These are phyloP conservation scores for Calephelis nemesis DNA, from an alignment of 1,140 invertebrate genomes.

Conservation along the genomic window DNA sequence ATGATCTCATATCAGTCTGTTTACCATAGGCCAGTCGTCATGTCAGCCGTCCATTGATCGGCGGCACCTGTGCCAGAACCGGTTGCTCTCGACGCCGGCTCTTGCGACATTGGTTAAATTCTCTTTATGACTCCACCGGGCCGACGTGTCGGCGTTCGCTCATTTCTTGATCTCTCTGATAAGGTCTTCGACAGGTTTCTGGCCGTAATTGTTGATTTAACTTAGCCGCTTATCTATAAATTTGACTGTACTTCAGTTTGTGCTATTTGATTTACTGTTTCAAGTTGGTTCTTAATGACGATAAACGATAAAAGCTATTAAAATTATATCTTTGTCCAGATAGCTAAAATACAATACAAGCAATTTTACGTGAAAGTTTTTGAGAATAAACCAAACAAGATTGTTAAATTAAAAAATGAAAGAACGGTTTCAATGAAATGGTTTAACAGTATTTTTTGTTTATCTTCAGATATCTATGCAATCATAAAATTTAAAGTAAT, in stretches of 20 bases:
- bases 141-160: conserved; percentile 25
- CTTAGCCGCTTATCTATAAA: conserved; percentile 1
- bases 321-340: too few species aligned
- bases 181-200: conserved; percentile 24
- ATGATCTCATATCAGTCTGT: conserved; percentile 47
- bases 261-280: background rate
- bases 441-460: too few species aligned
- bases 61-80: conserved; percentile 61
- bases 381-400: too few species aligned
- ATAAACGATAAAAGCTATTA: too few species aligned
- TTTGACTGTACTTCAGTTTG: background rate
- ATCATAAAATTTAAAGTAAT: too few species aligned
- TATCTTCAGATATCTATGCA: too few species aligned
- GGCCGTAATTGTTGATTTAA: conserved; percentile 15
- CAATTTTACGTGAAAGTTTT: too few species aligned
- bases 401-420: too few species aligned
- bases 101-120: conserved; percentile 63
- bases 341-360: too few species aligned
- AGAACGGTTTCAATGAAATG: too few species aligned
- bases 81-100: conserved; percentile 48
- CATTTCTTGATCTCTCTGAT: conserved; percentile 26
- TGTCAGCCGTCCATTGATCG: conserved; percentile 51
- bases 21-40: conserved; percentile 37
- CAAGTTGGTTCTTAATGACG: background rate
- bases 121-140: conserved; percentile 44